phyloP scores from a whole-genome alignment of 1,140 invertebrate species.

The Saxidomus purpurata region DNA sequence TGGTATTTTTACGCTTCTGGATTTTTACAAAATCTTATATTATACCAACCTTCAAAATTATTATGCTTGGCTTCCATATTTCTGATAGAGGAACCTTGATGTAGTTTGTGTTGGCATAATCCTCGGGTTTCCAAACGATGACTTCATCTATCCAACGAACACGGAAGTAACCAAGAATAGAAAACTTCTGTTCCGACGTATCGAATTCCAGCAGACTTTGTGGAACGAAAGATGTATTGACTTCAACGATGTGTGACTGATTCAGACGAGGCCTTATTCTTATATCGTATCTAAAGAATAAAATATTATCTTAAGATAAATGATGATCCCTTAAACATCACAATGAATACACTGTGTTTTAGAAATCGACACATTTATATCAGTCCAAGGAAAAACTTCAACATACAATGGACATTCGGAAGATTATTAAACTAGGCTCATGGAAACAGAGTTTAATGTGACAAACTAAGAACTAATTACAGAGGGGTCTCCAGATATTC shows the following conservation, averaged over 20 bases:
- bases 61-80: constrained; percentile 42
- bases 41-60: background rate
- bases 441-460: no score
- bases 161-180: constrained; percentile 27
- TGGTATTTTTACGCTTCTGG: no score
- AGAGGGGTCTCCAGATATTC: no score
- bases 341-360: no score
- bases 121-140: background rate
- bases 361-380: no score
- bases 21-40: no score
- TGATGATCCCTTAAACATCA: no score
- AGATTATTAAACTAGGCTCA: no score
- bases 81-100: background rate
- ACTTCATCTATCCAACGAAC: constrained; percentile 17
- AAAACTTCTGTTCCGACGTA: constrained; percentile 45
- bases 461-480: no score
- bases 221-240: constrained; percentile 9
- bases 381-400: no score
- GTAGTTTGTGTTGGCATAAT: background rate
- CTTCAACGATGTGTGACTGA: background rate
- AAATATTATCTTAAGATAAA: no score
- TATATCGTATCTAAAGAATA: constrained; percentile 9
- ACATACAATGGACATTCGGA: no score
- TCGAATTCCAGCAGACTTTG: constrained; percentile 22
- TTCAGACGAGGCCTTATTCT: constrained; percentile 4